Evolutionary conservation across 2,888 invertebrate genomes (phyloP).

Genomic region (Thymelicus acteon): DNA sequence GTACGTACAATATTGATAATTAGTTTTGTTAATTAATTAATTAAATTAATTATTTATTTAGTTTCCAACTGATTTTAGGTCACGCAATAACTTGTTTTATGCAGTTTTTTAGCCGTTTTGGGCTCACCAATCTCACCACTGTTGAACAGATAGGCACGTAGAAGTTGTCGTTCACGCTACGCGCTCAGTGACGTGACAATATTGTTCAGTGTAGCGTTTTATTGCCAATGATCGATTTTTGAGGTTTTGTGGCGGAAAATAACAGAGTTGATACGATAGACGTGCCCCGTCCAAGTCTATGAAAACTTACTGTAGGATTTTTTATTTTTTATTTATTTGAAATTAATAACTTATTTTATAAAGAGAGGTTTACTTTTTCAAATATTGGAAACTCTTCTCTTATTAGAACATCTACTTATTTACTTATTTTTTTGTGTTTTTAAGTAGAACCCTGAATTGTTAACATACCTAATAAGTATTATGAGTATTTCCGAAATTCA

Average conservation of each 20-base stretch:
- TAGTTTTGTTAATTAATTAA: no score
- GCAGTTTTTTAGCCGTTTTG: conserved; percentile 60
- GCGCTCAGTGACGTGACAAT: conserved; percentile 69
- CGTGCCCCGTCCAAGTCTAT: conserved; percentile 18
- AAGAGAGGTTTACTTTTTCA: no score
- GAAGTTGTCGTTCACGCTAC: conserved; percentile 58
- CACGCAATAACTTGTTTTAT: conserved; percentile 13
- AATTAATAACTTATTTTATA: no score
- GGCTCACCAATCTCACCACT: conserved; percentile 53
- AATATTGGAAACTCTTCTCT: no score
- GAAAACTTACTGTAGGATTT: neutral
- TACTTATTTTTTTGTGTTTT: no score
- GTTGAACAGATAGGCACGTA: conserved; percentile 59
- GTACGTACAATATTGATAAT: no score
- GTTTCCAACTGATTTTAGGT: neutral
- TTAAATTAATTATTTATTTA: no score
- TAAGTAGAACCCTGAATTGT: no score
- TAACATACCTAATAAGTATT: no score
- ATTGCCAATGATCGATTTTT: conserved; percentile 55
- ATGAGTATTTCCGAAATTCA: no score
- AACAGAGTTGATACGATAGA: conserved; percentile 28
- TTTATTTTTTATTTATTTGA: no score
- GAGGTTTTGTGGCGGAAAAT: conserved; percentile 44
- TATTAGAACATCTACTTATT: no score
- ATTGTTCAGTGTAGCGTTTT: conserved; percentile 59